phyloP scores from a whole-genome alignment of 2,113 vertebrate species.

The Nibea albiflora region DNA sequence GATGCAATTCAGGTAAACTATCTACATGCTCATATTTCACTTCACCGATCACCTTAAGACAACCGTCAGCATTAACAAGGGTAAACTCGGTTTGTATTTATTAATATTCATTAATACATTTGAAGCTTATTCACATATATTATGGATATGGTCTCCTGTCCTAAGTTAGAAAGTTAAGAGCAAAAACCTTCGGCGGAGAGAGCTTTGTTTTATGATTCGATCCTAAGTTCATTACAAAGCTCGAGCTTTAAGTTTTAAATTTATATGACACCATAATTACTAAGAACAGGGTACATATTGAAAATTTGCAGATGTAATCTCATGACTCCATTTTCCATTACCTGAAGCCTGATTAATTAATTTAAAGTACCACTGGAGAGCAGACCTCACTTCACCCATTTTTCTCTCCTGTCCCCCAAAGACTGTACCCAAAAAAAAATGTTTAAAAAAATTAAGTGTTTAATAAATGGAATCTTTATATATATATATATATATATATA shows the following conservation, averaged over 20 bases:
- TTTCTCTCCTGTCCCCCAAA: background rate
- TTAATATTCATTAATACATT: too few relatives aligned
- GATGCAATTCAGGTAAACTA: background rate
- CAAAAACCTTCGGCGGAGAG: background rate
- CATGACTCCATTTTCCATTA: constrained; percentile 20
- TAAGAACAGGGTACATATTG: background rate
- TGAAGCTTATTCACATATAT: background rate
- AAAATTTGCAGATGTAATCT: constrained; percentile 11
- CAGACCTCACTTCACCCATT: constrained; percentile 7
- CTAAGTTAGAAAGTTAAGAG: background rate
- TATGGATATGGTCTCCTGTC: background rate
- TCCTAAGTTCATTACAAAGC: background rate
- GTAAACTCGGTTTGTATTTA: background rate
- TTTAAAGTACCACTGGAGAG: constrained; percentile 23
- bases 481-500: too few relatives aligned
- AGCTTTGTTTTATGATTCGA: background rate
- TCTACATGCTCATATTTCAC: background rate
- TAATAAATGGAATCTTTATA: constrained; percentile 1
- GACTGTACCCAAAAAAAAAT: background rate
- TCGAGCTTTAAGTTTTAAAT: background rate
- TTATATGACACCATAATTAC: background rate
- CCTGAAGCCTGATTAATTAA: constrained; percentile 33
- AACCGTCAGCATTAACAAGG: background rate
- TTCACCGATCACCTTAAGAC: background rate
- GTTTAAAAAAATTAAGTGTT: background rate